Conservation (phyloP, 2,797 vertebrate genomes). For the Falco rusticolus region DNA sequence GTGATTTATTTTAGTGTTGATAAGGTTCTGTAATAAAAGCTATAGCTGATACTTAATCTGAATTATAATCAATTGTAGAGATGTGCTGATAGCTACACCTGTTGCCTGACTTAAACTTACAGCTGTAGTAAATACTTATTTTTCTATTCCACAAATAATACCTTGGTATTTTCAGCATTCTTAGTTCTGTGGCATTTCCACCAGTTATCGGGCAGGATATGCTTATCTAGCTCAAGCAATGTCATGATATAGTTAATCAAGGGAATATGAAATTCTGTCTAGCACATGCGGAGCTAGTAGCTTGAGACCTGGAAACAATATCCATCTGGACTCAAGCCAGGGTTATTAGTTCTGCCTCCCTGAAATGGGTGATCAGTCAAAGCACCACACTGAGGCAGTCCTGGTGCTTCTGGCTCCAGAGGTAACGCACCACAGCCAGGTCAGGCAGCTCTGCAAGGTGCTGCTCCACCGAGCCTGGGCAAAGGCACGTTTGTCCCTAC, state of each 20-base stretch:
- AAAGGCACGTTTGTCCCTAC: background rate
- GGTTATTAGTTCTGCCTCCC: slow-evolving; percentile 2
- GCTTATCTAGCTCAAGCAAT: background rate
- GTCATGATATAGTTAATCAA: background rate
- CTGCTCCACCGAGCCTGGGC: background rate
- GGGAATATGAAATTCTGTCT: background rate
- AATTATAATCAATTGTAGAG: background rate
- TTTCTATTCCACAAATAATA: background rate
- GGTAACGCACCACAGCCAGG: background rate
- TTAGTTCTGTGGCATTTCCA: background rate
- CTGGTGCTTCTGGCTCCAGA: background rate
- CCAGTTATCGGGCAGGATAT: background rate
- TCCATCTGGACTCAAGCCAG: background rate
- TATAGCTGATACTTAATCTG: background rate
- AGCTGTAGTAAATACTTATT: background rate
- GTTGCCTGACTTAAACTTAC: background rate
- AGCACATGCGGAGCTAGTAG: background rate
- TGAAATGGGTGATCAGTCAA: background rate
- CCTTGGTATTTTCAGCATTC: background rate
- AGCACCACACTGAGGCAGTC: background rate
- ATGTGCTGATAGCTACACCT: background rate
- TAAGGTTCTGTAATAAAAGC: background rate
- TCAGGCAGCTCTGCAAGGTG: background rate
- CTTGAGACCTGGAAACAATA: background rate
- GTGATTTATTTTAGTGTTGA: background rate